Evolutionary conservation across 2,797 vertebrate species (phyloP).

Genomic region (Sebastes vulpes): DNA sequence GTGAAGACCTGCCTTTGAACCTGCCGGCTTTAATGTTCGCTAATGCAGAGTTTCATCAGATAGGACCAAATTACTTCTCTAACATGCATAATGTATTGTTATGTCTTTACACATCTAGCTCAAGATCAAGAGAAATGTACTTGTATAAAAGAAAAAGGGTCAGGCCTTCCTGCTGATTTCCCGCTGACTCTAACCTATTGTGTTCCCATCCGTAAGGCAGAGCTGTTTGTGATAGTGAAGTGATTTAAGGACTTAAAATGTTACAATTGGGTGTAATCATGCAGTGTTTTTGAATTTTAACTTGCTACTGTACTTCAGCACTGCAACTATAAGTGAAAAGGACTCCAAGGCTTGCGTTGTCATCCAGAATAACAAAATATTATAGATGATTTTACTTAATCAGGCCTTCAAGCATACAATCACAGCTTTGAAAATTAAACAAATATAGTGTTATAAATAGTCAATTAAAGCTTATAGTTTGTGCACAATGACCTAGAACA

Average conservation of each 20-base stretch:
- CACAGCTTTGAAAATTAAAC: conserved; percentile 31
- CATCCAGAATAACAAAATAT: not conserved
- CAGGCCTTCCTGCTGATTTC: conserved; percentile 24
- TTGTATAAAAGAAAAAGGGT: conserved; percentile 47
- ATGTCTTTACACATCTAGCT: conserved; percentile 68
- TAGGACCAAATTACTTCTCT: conserved; percentile 62
- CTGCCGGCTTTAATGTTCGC: conserved; percentile 57
- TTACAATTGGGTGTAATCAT: conserved; percentile 1
- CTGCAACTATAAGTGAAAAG: not conserved
- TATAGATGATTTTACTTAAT: conserved; percentile 8
- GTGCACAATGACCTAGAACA: conserved; percentile 36
- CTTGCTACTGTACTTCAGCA: not conserved
- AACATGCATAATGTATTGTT: conserved; percentile 76
- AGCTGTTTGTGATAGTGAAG: not conserved
- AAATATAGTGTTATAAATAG: conserved; percentile 21
- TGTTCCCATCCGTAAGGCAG: conserved; percentile 6
- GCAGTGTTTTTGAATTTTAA: conserved; percentile 10
- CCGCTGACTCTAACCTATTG: conserved; percentile 5
- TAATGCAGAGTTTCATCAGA: conserved; percentile 70
- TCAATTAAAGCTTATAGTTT: conserved; percentile 28
- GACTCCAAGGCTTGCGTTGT: not conserved
- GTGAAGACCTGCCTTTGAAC: conserved; percentile 66
- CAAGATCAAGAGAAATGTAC: conserved; percentile 55
- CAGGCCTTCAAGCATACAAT: conserved; percentile 18
- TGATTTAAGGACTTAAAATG: not conserved